Evolutionary conservation across 1,140 invertebrate genomes (phyloP).

Genomic region (Anthonomus grandis): DNA sequence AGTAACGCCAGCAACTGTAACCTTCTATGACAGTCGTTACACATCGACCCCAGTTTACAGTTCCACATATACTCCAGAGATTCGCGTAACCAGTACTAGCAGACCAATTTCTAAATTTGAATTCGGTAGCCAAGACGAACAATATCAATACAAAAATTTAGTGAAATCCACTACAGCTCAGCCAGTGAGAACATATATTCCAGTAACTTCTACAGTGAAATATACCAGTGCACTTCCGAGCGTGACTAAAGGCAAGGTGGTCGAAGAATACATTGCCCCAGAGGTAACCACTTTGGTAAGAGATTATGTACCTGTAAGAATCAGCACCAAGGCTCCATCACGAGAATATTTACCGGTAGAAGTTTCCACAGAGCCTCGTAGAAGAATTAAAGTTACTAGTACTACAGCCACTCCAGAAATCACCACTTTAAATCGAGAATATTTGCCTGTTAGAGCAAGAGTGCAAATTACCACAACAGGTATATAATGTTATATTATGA

Average conservation of each 20-base stretch:
- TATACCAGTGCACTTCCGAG: slow-evolving; percentile 11
- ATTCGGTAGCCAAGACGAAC: slow-evolving; percentile 29
- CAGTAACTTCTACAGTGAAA: slow-evolving; percentile 15
- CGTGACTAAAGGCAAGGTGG: slow-evolving; percentile 5
- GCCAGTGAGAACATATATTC: slow-evolving; percentile 13
- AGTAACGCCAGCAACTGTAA: slow-evolving; percentile 21
- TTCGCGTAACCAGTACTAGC: slow-evolving; percentile 15
- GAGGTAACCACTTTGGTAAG: slow-evolving; percentile 1
- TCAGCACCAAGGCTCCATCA: slow-evolving; percentile 7
- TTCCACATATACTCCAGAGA: slow-evolving; percentile 4
- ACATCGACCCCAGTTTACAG: slow-evolving; percentile 19
- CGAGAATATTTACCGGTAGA: slow-evolving; percentile 30
- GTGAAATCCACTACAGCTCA: slow-evolving; percentile 14
- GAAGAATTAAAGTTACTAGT: slow-evolving; percentile 19
- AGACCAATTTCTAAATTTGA: slow-evolving; percentile 32
- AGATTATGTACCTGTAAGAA: slow-evolving; percentile 11
- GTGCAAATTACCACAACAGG: slow-evolving; percentile 24
- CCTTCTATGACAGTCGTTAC: slow-evolving; percentile 33
- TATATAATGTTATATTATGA: not conserved
- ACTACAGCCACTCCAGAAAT: slow-evolving; percentile 34
- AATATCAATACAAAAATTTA: slow-evolving; percentile 23
- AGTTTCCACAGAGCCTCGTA: slow-evolving; percentile 11
- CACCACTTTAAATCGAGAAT: slow-evolving; percentile 28
- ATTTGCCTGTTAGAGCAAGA: slow-evolving; percentile 30
- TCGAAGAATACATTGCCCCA: slow-evolving; percentile 7